phyloP scores from a whole-genome alignment of 30 jellyfish, hydroid and myxozoan species.

The Nemopilema nomurai region DNA sequence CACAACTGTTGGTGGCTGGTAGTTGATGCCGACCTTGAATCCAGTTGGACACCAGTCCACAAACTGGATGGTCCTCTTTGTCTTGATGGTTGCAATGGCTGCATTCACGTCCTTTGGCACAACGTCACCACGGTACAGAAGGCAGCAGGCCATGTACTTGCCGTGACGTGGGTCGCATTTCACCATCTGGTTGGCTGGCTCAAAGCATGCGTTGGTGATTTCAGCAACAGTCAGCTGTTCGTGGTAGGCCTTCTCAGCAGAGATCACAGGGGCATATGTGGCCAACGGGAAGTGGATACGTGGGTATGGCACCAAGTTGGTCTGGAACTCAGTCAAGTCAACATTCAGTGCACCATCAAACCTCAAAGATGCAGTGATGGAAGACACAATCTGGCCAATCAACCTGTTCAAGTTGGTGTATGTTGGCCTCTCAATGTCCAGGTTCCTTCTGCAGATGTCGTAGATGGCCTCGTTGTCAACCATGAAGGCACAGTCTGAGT shows the following conservation, averaged over 20 bases:
- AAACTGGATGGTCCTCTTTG: conserved; percentile 97
- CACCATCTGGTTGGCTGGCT: conserved; percentile 98
- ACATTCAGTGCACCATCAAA: conserved; percentile 94
- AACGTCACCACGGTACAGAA: conserved; percentile 97
- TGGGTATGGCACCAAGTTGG: conserved; percentile 97
- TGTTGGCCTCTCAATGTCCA: conserved; percentile 89
- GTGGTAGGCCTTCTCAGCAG: conserved; percentile 92
- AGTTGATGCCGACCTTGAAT: conserved; percentile 96
- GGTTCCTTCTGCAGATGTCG: conserved; percentile 86
- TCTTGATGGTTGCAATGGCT: conserved; percentile 94
- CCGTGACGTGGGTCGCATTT: conserved; percentile 98
- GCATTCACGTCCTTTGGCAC: conserved; percentile 97
- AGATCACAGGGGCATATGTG: conserved; percentile 88
- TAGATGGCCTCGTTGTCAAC: conserved; percentile 94
- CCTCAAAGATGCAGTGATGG: conserved; percentile 94
- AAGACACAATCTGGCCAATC: conserved; percentile 86
- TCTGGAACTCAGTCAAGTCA: conserved; percentile 92
- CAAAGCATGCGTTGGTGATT: conserved; percentile 95
- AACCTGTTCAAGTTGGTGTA: conserved; percentile 91
- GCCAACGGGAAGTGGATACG: conserved; percentile 96
- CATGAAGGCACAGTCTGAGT: conserved; percentile 91
- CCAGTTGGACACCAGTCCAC: conserved; percentile 99
- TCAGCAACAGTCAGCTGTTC: conserved; percentile 94
- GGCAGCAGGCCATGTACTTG: conserved; percentile 96
- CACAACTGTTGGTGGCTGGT: conserved; percentile 98